Evolutionary conservation across 2,888 invertebrate species (phyloP).

Genomic region (Dascillus cervinus): DNA sequence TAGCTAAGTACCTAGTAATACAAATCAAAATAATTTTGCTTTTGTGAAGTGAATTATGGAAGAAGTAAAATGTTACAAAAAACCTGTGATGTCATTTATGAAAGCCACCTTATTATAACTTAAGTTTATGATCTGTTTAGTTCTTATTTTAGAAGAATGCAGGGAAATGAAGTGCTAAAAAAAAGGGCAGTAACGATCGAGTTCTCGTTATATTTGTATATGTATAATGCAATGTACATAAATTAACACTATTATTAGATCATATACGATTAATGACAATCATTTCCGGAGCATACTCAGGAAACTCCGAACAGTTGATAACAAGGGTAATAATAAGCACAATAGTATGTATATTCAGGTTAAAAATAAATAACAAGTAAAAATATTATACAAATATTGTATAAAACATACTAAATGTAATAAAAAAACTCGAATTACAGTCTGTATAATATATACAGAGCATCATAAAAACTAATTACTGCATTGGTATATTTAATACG

Average conservation of each 20-base stretch:
- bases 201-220: slow-evolving; percentile 40
- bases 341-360: slow-evolving; percentile 35
- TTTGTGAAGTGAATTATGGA: too few relatives aligned
- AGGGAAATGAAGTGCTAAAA: too few relatives aligned
- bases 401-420: slow-evolving; percentile 40
- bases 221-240: slow-evolving; percentile 42
- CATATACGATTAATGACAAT: slow-evolving; percentile 43
- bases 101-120: too few relatives aligned
- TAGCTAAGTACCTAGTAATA: too few relatives aligned
- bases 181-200: too few relatives aligned
- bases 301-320: slow-evolving; percentile 31
- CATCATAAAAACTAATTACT: slow-evolving; percentile 35
- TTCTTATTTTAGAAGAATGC: too few relatives aligned
- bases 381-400: slow-evolving; percentile 40
- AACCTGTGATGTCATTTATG: too few relatives aligned
- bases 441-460: slow-evolving; percentile 41
- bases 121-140: too few relatives aligned
- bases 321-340: slow-evolving; percentile 35
- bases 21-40: too few relatives aligned
- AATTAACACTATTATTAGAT: slow-evolving; percentile 42
- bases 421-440: slow-evolving; percentile 34
- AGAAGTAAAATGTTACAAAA: too few relatives aligned
- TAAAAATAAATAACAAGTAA: slow-evolving; percentile 40
- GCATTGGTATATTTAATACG: slow-evolving; percentile 24
- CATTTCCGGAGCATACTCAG: slow-evolving; percentile 36